Evolutionary conservation across 2,888 invertebrate species (phyloP), one percentile per base, ranked within the genome.

Genomic region (Malachius bipustulatus): DNA sequence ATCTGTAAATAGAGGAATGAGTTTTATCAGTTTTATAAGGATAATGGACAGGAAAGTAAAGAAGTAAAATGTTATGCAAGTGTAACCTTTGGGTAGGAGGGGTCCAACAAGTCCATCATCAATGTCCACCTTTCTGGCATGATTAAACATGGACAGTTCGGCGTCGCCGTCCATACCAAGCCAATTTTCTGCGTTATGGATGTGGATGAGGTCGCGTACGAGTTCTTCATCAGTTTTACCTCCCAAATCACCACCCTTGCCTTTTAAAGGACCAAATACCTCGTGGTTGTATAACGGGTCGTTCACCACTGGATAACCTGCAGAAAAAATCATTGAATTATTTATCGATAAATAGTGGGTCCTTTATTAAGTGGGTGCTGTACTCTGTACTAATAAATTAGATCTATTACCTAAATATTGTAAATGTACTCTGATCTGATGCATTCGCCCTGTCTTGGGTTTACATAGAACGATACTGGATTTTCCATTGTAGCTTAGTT

Each of bases 371-470:
- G 24, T 19, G 6, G 6, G n/a, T 19, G n/a, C n/a, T 8, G n/a
- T 19, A 19, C 6, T 19, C 6, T 19, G 24, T 19, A 19, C n/a
- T 19, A 19, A 19, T 19, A 8, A 19, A 19, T 8, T 6, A 6
- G n/a, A 19, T 8, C n/a, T 35, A 65, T 63, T 59, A 89, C 91
- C 97, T 54, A 98, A 71, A 64, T 85, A 98, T 65, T 99, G 98
- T 43, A 97, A 73, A 64, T 99, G 98, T 16, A 98, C 94, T 44
- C 98, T 74, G 50, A 98, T 98, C 67, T 98, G 98, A 63, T 98
- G 98, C 82, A 97, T 98, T 43, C 98, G 71, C 2, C 98, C 98
- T 1, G 97, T 97, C 56, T 84, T 81, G 1, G 97, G 97, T 56
- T 82, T 80, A 67, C 94, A 96, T 19, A 85, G 72, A 4, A 98